Percentiles rank a stretch among this genome's conserved stretches.
Evolutionary conservation across 2,888 invertebrate species (phyloP).

Genomic region (Scaptomyza tumidula): DNA sequence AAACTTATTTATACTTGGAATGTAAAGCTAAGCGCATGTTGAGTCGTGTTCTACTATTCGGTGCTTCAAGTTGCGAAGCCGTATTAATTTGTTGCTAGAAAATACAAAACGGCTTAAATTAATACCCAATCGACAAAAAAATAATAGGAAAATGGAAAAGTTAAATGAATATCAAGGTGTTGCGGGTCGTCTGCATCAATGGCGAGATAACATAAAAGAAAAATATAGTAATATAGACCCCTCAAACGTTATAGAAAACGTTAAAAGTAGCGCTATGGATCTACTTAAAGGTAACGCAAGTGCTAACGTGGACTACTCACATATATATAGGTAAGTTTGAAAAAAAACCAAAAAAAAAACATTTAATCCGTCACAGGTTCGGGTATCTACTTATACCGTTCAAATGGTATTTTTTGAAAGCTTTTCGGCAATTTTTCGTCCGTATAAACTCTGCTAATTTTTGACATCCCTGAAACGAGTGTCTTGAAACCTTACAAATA

Average conservation of each 20-base stretch:
- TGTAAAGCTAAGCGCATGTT: conserved; percentile 41
- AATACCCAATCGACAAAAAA: conserved; percentile 10
- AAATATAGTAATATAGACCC: conserved; percentile 87
- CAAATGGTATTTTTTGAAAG: neutral
- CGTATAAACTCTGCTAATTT: too few relatives aligned
- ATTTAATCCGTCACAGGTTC: neutral
- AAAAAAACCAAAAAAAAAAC: too few relatives aligned
- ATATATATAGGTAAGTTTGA: conserved; percentile 87
- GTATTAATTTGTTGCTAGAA: conserved; percentile 34
- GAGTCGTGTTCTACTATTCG: conserved; percentile 17
- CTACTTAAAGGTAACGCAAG: conserved; percentile 81
- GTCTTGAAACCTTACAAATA: too few relatives aligned
- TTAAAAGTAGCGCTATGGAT: conserved; percentile 83
- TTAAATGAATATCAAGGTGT: conserved; percentile 92
- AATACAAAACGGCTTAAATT: conserved; percentile 5
- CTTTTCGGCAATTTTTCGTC: too few relatives aligned
- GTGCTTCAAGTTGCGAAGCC: conserved; percentile 29
- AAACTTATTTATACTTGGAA: conserved; percentile 44
- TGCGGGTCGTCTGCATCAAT: conserved; percentile 89
- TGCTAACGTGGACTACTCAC: conserved; percentile 86
- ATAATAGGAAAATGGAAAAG: conserved; percentile 87
- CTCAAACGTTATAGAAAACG: conserved; percentile 85
- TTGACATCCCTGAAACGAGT: too few relatives aligned
- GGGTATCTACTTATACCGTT: neutral
- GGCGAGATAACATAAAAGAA: conserved; percentile 88